Evolutionary conservation across 2,888 invertebrate species (phyloP).

Genomic region (Ctena decussata): DNA sequence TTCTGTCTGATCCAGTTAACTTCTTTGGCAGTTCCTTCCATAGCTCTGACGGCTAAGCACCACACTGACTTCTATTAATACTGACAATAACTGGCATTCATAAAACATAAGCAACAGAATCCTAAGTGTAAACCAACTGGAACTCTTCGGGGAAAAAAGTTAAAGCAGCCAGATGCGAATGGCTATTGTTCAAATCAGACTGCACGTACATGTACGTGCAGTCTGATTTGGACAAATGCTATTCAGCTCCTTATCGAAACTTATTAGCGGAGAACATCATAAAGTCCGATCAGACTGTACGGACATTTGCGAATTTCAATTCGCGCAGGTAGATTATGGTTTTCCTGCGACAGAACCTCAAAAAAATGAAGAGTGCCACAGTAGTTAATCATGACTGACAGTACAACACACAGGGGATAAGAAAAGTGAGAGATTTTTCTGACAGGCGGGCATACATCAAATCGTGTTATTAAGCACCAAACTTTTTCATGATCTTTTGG

Average conservation of each 20-base stretch:
- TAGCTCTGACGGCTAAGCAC: not conserved
- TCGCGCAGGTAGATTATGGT: too few relatives aligned
- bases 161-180: too few relatives aligned
- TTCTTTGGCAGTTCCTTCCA: not conserved
- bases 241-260: too few relatives aligned
- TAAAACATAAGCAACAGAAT: slow-evolving; percentile 14
- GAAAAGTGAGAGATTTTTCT: slow-evolving; percentile 12
- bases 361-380: slow-evolving; percentile 7
- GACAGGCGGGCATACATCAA: slow-evolving; percentile 14
- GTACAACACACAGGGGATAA: slow-evolving; percentile 8
- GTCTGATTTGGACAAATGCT: too few relatives aligned
- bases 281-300: too few relatives aligned
- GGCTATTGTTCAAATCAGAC: too few relatives aligned
- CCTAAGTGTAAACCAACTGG: not conserved
- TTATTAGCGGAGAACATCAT: too few relatives aligned
- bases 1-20: not conserved
- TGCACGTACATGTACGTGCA: too few relatives aligned
- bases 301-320: too few relatives aligned
- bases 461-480: slow-evolving; percentile 13
- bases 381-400: slow-evolving; percentile 3
- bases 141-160: too few relatives aligned
- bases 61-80: not conserved
- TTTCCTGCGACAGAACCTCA: too few relatives aligned
- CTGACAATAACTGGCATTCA: slow-evolving; percentile 5
- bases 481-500: slow-evolving; percentile 11